Conservation (phyloP, 2,888 invertebrate species). For the Barypeithes pellucidus region DNA sequence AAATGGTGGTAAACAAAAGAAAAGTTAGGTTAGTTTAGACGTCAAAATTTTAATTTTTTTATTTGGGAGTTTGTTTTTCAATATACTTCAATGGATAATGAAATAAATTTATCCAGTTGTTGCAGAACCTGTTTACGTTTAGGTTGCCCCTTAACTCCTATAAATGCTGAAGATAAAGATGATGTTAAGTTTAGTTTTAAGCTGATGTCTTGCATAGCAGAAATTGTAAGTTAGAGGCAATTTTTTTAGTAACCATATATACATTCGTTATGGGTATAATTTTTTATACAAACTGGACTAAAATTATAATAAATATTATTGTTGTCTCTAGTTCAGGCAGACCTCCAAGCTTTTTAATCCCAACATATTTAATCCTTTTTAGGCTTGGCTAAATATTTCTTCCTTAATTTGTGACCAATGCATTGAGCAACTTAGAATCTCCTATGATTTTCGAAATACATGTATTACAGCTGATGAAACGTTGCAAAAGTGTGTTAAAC, state of each 20-base stretch:
- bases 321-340: too few relatives aligned
- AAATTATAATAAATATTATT: too few relatives aligned
- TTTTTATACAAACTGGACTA: too few relatives aligned
- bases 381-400: slow-evolving; percentile 66
- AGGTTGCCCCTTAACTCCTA: slow-evolving; percentile 66
- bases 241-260: background rate
- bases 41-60: slow-evolving; percentile 6
- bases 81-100: slow-evolving; percentile 57
- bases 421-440: slow-evolving; percentile 65
- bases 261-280: background rate
- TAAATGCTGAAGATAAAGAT: slow-evolving; percentile 64
- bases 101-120: slow-evolving; percentile 65
- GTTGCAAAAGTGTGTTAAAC: slow-evolving; percentile 60
- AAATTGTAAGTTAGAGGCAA: slow-evolving; percentile 63
- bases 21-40: background rate
- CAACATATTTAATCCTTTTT: slow-evolving; percentile 30
- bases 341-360: too few relatives aligned
- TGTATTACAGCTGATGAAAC: slow-evolving; percentile 66
- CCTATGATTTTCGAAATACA: slow-evolving; percentile 66
- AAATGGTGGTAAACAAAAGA: background rate
- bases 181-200: slow-evolving; percentile 67
- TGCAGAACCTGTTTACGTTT: slow-evolving; percentile 67
- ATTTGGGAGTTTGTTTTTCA: background rate
- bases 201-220: slow-evolving; percentile 65
- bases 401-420: slow-evolving; percentile 66